A percentile compares a stretch with the other conserved stretches of the same genome.
Evolutionary conservation across 2,888 invertebrate genomes (phyloP).

Genomic region (Latheticus oryzae): DNA sequence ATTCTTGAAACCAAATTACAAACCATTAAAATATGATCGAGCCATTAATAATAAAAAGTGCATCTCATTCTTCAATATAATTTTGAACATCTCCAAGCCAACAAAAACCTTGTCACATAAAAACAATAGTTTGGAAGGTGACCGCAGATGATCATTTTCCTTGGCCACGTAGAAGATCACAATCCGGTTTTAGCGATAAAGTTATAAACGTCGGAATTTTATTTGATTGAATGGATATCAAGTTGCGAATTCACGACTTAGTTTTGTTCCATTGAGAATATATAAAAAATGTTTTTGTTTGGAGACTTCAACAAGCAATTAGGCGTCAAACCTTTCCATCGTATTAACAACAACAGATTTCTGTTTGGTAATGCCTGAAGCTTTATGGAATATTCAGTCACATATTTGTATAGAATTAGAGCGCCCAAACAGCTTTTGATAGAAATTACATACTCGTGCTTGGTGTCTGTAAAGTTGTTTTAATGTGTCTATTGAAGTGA

Average conservation of each 20-base stretch:
- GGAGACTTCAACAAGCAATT: slow-evolving; percentile 14
- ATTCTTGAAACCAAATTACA: no score
- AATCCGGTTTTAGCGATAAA: slow-evolving; percentile 23
- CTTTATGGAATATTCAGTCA: no score
- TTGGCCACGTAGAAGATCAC: slow-evolving; percentile 11
- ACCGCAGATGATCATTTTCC: slow-evolving; percentile 15
- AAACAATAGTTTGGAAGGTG: slow-evolving; percentile 16
- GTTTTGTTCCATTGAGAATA: no score
- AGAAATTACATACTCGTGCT: slow-evolving; percentile 8
- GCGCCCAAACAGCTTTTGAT: slow-evolving; percentile 10
- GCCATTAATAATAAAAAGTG: no score
- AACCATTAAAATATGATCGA: no score
- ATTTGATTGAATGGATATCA: slow-evolving; percentile 15
- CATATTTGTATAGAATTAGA: no score
- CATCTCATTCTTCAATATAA: no score
- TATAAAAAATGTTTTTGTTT: neutral
- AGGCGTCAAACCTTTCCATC: slow-evolving; percentile 6
- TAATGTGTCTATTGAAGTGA: slow-evolving; percentile 25
- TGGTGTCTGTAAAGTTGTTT: slow-evolving; percentile 16
- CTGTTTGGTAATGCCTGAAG: no score
- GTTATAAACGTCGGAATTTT: slow-evolving; percentile 18
- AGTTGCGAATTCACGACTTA: slow-evolving; percentile 1
- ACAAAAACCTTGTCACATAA: no score
- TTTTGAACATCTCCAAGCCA: no score
- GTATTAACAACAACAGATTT: no score